Percentiles rank a stretch among this genome's conserved stretches.
phyloP scores from a whole-genome alignment of 2,797 vertebrate species.

The Rhadinocentrus ornatus region DNA sequence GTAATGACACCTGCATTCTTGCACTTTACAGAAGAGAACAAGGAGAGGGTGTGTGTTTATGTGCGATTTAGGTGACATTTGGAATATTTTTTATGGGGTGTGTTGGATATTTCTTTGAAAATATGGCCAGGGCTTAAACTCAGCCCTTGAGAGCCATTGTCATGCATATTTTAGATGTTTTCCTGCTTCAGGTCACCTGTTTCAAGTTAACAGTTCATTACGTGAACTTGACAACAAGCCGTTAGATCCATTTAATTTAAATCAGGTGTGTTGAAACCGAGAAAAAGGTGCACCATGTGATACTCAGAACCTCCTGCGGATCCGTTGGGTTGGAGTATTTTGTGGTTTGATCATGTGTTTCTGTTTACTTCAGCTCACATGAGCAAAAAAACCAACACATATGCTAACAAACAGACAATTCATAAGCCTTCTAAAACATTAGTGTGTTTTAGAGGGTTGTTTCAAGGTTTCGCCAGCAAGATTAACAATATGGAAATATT shows the following conservation, averaged over 20 bases:
- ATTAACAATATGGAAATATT: slow-evolving; percentile 57
- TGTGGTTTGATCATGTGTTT: slow-evolving; percentile 38
- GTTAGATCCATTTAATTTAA: not conserved
- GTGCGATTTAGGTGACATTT: too few relatives aligned
- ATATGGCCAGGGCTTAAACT: not conserved
- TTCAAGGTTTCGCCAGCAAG: slow-evolving; percentile 47
- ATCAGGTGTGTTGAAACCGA: too few relatives aligned
- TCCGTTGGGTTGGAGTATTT: slow-evolving; percentile 21
- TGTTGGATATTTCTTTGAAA: not conserved
- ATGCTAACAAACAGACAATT: slow-evolving; percentile 57
- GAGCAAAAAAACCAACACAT: slow-evolving; percentile 41
- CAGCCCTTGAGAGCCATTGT: not conserved
- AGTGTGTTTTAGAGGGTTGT: slow-evolving; percentile 30
- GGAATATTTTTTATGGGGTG: not conserved
- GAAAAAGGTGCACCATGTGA: not conserved
- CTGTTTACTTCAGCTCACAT: slow-evolving; percentile 34
- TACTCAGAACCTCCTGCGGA: not conserved
- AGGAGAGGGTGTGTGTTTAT: too few relatives aligned
- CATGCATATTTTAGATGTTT: not conserved
- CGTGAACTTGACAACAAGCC: too few relatives aligned
- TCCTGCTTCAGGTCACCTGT: not conserved
- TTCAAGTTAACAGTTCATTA: too few relatives aligned
- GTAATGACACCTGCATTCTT: not conserved
- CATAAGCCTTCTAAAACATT: too few relatives aligned
- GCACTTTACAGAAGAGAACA: not conserved